Percentiles rank a stretch among this genome's conserved stretches.
Evolutionary conservation across 2,888 invertebrate genomes (phyloP).

Genomic region (Drepana falcataria): DNA sequence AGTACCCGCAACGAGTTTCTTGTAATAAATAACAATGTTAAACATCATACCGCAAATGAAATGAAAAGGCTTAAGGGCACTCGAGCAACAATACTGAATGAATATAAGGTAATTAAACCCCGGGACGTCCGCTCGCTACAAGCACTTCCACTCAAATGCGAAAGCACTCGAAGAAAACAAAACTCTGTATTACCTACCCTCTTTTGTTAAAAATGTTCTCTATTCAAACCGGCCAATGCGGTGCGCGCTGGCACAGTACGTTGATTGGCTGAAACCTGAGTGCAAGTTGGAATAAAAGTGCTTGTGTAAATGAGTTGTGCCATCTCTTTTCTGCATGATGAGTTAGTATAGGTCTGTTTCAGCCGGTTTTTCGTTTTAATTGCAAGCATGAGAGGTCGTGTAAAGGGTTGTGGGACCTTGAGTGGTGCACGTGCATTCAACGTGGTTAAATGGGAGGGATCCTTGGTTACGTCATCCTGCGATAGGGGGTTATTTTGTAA

Average conservation of each 20-base stretch:
- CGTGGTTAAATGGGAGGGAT: conserved; percentile 58
- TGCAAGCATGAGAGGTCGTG: conserved; percentile 73
- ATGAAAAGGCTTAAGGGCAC: conserved; percentile 50
- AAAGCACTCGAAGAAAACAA: conserved; percentile 74
- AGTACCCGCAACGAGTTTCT: conserved; percentile 38
- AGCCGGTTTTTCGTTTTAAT: conserved; percentile 74
- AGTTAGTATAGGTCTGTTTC: conserved; percentile 42
- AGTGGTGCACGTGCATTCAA: conserved; percentile 76
- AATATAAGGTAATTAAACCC: conserved; percentile 68
- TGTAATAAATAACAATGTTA: conserved; percentile 72
- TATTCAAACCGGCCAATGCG: conserved; percentile 76
- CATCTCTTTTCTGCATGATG: conserved; percentile 52
- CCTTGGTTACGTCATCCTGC: conserved; percentile 55
- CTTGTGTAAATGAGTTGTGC: conserved; percentile 70
- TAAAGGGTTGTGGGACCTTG: conserved; percentile 74
- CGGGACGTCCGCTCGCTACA: conserved; percentile 63
- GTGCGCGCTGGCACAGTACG: conserved; percentile 65
- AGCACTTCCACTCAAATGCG: conserved; percentile 63
- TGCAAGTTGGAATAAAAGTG: conserved; percentile 74
- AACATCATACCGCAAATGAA: conserved; percentile 46
- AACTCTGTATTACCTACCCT: conserved; percentile 77
- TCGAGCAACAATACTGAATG: conserved; percentile 52
- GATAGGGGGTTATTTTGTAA: conserved; percentile 23
- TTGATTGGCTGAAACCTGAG: conserved; percentile 76
- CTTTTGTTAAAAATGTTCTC: conserved; percentile 73